Evolutionary conservation across 2,113 vertebrate genomes (phyloP).

Genomic region (Desmodus rotundus): DNA sequence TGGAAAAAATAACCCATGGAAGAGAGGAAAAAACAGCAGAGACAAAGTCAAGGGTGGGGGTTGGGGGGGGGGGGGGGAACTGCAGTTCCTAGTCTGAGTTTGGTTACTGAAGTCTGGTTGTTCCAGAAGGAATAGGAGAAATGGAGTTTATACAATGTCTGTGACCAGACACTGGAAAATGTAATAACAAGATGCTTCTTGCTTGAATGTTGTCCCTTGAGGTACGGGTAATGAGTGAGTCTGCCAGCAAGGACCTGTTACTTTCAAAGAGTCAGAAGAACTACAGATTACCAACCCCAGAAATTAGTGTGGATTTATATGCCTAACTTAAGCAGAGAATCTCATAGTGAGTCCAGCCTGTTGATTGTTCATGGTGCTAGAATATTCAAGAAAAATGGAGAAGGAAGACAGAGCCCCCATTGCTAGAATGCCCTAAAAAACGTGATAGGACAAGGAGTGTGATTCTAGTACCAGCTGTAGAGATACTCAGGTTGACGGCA

Average conservation of each 20-base stretch:
- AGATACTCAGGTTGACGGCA: neutral
- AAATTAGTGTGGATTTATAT: neutral
- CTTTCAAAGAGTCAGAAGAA: conserved; percentile 24
- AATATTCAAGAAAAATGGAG: neutral
- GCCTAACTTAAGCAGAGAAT: neutral
- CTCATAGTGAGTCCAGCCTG: neutral
- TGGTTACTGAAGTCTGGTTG: conserved; percentile 49
- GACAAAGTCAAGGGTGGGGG: conserved; percentile 11
- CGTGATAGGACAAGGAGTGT: neutral
- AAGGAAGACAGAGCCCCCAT: neutral
- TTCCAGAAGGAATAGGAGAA: conserved; percentile 43
- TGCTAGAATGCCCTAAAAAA: neutral
- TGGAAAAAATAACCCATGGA: conserved; percentile 59
- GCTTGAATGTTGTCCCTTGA: neutral
- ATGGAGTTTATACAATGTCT: conserved; percentile 10
- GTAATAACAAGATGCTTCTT: conserved; percentile 39
- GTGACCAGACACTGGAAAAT: conserved; percentile 13
- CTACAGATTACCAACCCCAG: neutral
- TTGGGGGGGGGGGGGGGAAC: neutral
- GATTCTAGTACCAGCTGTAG: neutral
- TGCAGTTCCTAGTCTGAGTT: conserved; percentile 37
- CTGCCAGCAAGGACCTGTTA: neutral
- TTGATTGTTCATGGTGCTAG: neutral
- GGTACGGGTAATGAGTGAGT: neutral
- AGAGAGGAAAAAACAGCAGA: conserved; percentile 53